Percentiles rank a stretch among this genome's conserved stretches.
Conservation (phyloP, 1,140 invertebrate genomes). For the Sesamia nonagrioides region DNA sequence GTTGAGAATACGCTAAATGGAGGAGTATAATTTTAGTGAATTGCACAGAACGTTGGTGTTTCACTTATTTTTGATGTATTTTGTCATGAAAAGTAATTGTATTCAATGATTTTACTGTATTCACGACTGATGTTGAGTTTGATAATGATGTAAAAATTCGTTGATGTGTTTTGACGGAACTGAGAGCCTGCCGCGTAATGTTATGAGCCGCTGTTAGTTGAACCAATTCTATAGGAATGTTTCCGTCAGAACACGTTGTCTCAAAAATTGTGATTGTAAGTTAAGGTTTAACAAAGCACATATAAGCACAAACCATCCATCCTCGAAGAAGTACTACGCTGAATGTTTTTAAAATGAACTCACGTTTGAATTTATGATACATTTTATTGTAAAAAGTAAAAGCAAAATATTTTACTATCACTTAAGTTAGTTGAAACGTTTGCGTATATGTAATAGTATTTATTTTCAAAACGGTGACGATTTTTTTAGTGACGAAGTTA, state of each 20-base stretch:
- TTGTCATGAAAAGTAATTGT: slow-evolving; percentile 78
- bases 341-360: slow-evolving; percentile 83
- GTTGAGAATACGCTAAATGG: slow-evolving; percentile 70
- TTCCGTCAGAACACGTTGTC: slow-evolving; percentile 66
- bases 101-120: slow-evolving; percentile 83
- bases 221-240: slow-evolving; percentile 11
- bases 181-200: slow-evolving; percentile 39
- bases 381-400: slow-evolving; percentile 84
- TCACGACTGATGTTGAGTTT: slow-evolving; percentile 82
- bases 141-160: slow-evolving; percentile 60
- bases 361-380: slow-evolving; percentile 87
- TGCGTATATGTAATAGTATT: slow-evolving; percentile 82
- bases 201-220: slow-evolving; percentile 32
- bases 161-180: slow-evolving; percentile 53
- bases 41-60: slow-evolving; percentile 87
- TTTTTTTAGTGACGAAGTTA: slow-evolving; percentile 78
- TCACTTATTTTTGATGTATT: slow-evolving; percentile 87
- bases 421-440: slow-evolving; percentile 86
- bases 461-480: slow-evolving; percentile 81
- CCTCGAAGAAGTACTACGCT: slow-evolving; percentile 82
- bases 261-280: slow-evolving; percentile 82
- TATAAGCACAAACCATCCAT: slow-evolving; percentile 86
- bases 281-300: slow-evolving; percentile 85
- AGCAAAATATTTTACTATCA: slow-evolving; percentile 84
- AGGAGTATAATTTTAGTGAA: slow-evolving; percentile 79